Percentiles rank a stretch among this genome's conserved stretches.
Evolutionary conservation across 35 echinoderm and acorn worm species (phyloP).

Genomic region (Lytechinus pictus): DNA sequence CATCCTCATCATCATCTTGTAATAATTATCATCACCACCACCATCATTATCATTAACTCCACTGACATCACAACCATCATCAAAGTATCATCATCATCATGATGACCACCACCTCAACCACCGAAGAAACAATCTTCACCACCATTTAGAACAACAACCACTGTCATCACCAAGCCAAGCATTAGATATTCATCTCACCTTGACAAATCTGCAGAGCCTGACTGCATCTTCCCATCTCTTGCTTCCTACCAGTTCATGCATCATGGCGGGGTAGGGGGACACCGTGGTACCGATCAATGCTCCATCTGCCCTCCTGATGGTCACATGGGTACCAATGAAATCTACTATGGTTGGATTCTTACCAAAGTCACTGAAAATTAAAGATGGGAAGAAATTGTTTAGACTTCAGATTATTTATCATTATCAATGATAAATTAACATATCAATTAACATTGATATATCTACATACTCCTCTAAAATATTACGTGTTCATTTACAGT

Average conservation of each 20-base stretch:
- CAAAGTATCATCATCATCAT: neutral
- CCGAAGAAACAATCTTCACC: neutral
- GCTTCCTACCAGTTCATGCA: slow-evolving; percentile 85
- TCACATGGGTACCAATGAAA: slow-evolving; percentile 93
- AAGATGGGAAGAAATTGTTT: neutral
- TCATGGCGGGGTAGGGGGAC: slow-evolving; percentile 86
- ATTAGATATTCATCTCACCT: slow-evolving; percentile 64
- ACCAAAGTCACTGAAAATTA: slow-evolving; percentile 86
- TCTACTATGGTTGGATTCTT: slow-evolving; percentile 91
- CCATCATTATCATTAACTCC: neutral
- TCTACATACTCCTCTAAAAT: no score
- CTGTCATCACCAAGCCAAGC: neutral
- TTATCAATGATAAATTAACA: no score
- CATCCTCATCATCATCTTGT: neutral
- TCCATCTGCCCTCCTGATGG: slow-evolving; percentile 92
- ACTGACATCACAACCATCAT: neutral
- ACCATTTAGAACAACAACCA: neutral
- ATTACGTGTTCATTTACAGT: no score
- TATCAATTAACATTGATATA: no score
- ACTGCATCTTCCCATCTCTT: slow-evolving; percentile 97
- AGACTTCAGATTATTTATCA: no score
- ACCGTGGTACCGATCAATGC: slow-evolving; percentile 86
- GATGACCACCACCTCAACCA: neutral
- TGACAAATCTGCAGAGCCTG: slow-evolving; percentile 91
- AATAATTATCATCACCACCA: neutral